phyloP scores from a whole-genome alignment of 2,113 vertebrate genomes.

The Megaceryle torquata region DNA sequence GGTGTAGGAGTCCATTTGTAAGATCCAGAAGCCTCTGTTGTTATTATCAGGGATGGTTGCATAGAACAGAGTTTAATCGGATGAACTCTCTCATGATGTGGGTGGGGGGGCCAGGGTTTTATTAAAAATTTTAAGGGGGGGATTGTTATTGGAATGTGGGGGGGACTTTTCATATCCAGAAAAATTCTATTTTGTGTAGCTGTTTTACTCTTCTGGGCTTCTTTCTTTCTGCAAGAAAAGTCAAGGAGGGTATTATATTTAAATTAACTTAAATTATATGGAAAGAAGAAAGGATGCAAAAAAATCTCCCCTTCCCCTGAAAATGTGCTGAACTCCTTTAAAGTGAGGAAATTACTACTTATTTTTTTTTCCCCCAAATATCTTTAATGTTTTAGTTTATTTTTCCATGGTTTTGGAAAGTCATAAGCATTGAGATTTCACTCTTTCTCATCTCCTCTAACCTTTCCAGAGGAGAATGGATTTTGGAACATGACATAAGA shows the following conservation, averaged over 20 bases:
- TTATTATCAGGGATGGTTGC: neutral
- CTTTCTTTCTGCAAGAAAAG: too few relatives aligned
- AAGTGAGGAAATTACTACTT: constrained; percentile 22
- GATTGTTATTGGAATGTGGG: neutral
- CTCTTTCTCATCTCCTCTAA: neutral
- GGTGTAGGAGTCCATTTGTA: neutral
- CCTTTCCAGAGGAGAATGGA: neutral
- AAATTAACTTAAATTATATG: constrained; percentile 11
- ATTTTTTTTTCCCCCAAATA: neutral
- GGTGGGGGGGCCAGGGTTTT: neutral
- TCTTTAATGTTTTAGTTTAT: neutral
- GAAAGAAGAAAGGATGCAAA: neutral
- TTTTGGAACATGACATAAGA: neutral
- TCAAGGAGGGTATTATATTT: neutral
- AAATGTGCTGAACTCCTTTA: neutral
- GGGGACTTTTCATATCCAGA: neutral
- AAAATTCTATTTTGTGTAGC: too few relatives aligned
- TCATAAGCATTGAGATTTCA: neutral
- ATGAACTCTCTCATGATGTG: neutral
- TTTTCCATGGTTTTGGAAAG: neutral
- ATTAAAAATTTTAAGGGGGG: neutral
- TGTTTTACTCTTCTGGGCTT: too few relatives aligned
- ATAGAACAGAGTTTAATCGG: neutral
- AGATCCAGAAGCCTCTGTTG: neutral
- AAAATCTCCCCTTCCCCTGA: neutral